These are phyloP conservation scores for Acanthurus lineatus DNA, from an alignment of 2,797 vertebrate species.

Conservation along the genomic window DNA sequence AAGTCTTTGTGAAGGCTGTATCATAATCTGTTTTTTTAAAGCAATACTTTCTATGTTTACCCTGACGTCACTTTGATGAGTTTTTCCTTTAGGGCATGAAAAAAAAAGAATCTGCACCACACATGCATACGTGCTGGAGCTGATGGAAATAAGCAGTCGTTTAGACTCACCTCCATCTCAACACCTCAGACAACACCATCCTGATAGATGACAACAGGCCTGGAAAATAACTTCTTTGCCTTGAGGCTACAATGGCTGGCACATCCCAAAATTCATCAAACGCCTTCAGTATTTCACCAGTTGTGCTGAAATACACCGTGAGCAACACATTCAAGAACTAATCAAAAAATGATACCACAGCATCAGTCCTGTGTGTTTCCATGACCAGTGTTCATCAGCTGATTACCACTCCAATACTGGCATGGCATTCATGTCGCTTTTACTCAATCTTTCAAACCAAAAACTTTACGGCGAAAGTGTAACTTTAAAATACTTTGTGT, in stretches of 20 bases:
- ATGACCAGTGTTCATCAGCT: not conserved
- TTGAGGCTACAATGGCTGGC: constrained; percentile 36
- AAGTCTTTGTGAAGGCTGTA: constrained; percentile 27
- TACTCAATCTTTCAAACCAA: too few relatives aligned
- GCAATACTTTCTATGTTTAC: constrained; percentile 48
- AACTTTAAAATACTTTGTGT: too few relatives aligned
- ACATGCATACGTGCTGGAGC: constrained; percentile 34
- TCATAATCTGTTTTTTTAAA: constrained; percentile 53
- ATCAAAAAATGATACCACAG: not conserved
- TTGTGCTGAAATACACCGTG: not conserved
- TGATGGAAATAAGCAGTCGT: constrained; percentile 40
- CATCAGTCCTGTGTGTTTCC: not conserved
- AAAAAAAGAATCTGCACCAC: not conserved
- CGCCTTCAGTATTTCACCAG: constrained; percentile 18
- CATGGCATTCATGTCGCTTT: not conserved
- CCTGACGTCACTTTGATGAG: constrained; percentile 54
- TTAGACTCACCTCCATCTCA: constrained; percentile 49
- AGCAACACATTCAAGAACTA: constrained; percentile 11
- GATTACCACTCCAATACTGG: not conserved
- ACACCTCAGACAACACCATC: constrained; percentile 40
- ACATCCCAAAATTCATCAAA: constrained; percentile 47
- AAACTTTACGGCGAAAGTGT: too few relatives aligned
- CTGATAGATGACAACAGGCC: constrained; percentile 48
- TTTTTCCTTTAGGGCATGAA: constrained; percentile 43
- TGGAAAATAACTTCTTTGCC: constrained; percentile 50